Evolutionary conservation across 1,140 invertebrate genomes (phyloP), one percentile per base, ranked within the genome.

Genomic region (Lordiphosa stackelbergi): DNA sequence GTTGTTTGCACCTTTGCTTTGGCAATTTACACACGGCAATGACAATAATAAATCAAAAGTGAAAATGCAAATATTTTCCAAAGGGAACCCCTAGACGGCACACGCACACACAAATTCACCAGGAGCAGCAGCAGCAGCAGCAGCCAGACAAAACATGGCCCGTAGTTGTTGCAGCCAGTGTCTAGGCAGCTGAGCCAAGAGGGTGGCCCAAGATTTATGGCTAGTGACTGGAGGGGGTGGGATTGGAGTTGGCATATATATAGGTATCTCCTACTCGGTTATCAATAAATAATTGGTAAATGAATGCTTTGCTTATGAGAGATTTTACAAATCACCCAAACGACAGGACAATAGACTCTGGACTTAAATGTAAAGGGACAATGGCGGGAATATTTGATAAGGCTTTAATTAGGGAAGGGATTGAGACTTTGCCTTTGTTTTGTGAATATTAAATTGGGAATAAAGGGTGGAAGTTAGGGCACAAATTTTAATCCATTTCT

Each of bases 31-130:
- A 83, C 78, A 83, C 70, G 69, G 73, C 79, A 71, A 78, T 85
- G 73, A 83, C 79, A 78, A 84, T 84, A 84, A 84, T 84, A 84
- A 84, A 84, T 84, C 78, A 84, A 84, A 84, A 84, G 78, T 84
- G 78, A 84, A 84, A 84, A 84, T 84, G 79, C 78, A 84, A 84
- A 84, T 85, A 78, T 79, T 79, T 66, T 84, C 59, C 75, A 60
- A 37, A 19, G 19, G 42, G 55, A 69, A 31, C 40, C 41, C 51
- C 45, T 49, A 60, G 35, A 54, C n/a, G 10, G 45, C 56, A 24
- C 13, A 9, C 35, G 12, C 40, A 53, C 45, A 47, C 60, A 48
- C 10, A 11, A 47, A 35, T 11, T 6, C 40, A 11, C 3, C 58
- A 48, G 35, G 4, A 16, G n/a, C 16, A 16, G 16, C 16, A 16